Conservation (phyloP, 1,140 invertebrate species). For the Apocrypta bakeri region DNA sequence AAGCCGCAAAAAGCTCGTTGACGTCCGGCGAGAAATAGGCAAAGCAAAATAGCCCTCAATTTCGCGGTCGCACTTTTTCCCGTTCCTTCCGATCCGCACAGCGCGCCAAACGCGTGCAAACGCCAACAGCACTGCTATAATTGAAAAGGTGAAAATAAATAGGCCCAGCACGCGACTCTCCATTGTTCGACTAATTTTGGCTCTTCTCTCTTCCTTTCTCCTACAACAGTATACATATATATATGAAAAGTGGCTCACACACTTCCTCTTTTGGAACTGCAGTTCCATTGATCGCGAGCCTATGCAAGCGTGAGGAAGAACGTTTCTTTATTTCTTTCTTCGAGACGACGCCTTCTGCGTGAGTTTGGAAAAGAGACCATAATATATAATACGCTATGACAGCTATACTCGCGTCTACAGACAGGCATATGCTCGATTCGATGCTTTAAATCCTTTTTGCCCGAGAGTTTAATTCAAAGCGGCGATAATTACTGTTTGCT, state of each 20-base stretch:
- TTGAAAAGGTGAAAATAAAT: slow-evolving; percentile 39
- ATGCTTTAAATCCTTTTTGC: neutral
- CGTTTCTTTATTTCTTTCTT: neutral
- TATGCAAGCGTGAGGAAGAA: neutral
- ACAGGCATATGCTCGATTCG: neutral
- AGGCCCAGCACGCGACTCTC: slow-evolving; percentile 18
- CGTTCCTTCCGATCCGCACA: neutral
- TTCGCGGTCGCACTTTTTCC: neutral
- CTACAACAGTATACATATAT: neutral
- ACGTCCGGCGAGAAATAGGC: slow-evolving; percentile 4
- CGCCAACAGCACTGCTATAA: slow-evolving; percentile 2
- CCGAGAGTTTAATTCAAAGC: neutral
- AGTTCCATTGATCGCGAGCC: neutral
- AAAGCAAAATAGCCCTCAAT: neutral
- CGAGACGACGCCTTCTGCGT: neutral
- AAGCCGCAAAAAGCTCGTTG: neutral
- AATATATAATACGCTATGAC: no score
- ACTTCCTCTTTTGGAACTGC: no score
- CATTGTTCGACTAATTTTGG: slow-evolving; percentile 33
- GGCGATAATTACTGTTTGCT: neutral
- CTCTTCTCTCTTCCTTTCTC: neutral
- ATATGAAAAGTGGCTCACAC: neutral
- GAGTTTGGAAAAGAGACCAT: no score
- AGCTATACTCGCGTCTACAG: no score
- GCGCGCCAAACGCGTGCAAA: neutral